Evolutionary conservation across 1,140 invertebrate species (phyloP), one percentile per base, ranked within the genome.

Genomic region (Anastrepha obliqua): DNA sequence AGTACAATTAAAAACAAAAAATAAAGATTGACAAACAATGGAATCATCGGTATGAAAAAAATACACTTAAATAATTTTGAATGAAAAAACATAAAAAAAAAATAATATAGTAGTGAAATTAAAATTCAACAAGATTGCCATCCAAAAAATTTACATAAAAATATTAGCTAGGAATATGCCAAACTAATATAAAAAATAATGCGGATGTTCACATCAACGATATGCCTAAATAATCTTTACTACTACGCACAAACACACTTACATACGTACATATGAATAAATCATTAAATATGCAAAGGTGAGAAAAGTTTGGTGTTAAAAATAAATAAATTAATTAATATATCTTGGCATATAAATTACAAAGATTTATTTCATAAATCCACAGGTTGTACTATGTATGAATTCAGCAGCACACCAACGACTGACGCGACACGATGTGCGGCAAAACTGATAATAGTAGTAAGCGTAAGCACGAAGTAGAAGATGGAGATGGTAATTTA

Each of bases 141-240:
- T 67, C 65, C 29, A 29, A 39, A 59, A 47, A 44, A 86, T 62
- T 4, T 74, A 74, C 39, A 74, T 74, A 8, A 74, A 74, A 74
- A 44, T 74, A 47, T 74, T 74, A 74, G 67, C 67, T 74, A 42
- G 44, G 42, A 47, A 74, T 44, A 74, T 29, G 8, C 67, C 67
- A 17, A 74, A 74, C 15, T 74, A 74, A 74, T 47, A 44, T 67
- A 4, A 62, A 74, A 17, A 5, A 74, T 74, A 44, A 74, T 74
- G 42, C 67, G 67, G 67, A 74, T 74, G 42, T 74, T 39, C 65
- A 44, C 44, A 74, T 81, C 17, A 81, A 51, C 42, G 20, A 81
- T 55, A 81, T 81, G 7, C 29, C 15, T 58, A 81, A 51, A 81
- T 55, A n/a, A 29, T 62, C 13, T 81, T 55, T 81, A 8, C 29